Conservation (phyloP, 2,113 vertebrate species). For the Scalopus aquaticus region DNA sequence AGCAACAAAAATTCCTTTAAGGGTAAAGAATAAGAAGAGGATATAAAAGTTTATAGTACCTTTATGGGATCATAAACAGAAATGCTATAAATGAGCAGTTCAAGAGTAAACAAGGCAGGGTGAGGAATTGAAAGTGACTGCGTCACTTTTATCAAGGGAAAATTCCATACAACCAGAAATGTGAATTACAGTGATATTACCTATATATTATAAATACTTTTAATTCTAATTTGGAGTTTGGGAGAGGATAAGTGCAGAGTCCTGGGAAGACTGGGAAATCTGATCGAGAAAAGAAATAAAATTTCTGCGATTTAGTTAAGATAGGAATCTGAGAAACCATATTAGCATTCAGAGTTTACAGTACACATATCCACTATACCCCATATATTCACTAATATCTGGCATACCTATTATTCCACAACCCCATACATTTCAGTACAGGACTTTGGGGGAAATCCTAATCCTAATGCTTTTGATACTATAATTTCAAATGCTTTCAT, state of each 20-base stretch:
- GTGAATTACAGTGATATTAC: no score
- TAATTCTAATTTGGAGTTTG: not conserved
- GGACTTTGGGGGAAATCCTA: rapidly evolving
- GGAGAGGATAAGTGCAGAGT: no score
- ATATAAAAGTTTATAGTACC: no score
- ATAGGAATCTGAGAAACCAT: not conserved
- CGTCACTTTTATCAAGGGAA: no score
- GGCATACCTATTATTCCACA: not conserved
- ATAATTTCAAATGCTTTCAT: not conserved
- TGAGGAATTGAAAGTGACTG: no score
- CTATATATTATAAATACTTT: not conserved
- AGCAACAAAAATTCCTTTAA: not conserved
- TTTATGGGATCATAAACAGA: no score
- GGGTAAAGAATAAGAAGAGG: no score
- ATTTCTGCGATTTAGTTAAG: no score
- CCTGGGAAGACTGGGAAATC: not conserved
- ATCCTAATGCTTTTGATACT: not conserved
- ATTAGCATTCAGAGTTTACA: not conserved
- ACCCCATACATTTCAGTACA: not conserved
- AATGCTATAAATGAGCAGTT: no score
- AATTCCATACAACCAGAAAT: no score
- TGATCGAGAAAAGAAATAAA: not conserved
- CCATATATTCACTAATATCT: not conserved
- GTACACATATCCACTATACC: rapidly evolving
- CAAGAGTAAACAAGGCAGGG: no score